phyloP scores from a whole-genome alignment of 1,140 invertebrate species.

The Galendromus occidentalis region DNA sequence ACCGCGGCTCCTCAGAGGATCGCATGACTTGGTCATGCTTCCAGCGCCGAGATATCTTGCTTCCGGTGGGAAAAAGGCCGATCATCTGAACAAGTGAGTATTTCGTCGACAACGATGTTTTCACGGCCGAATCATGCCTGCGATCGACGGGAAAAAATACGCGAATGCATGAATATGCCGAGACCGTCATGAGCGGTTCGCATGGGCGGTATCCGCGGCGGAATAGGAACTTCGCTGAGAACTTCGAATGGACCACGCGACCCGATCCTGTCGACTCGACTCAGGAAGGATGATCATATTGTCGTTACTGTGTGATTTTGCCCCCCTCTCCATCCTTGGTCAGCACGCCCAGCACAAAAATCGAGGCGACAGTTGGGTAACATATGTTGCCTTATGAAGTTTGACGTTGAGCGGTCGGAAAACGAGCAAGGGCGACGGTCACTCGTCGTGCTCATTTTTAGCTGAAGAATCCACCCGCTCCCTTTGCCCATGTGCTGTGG shows the following conservation, averaged over 20 bases:
- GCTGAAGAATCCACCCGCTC: background rate
- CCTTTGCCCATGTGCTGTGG: too few species aligned
- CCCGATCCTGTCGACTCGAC: background rate
- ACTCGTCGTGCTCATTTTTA: conserved; percentile 6
- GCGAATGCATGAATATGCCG: too few species aligned
- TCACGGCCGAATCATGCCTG: too few species aligned
- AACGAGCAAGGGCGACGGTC: background rate
- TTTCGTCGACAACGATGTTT: too few species aligned
- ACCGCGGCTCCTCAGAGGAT: too few species aligned
- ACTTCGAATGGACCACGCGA: background rate
- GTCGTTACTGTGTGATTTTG: background rate
- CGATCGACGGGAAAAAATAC: too few species aligned
- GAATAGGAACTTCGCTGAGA: background rate
- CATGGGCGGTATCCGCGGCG: background rate
- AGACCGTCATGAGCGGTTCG: too few species aligned
- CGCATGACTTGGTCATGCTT: too few species aligned
- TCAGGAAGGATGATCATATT: background rate
- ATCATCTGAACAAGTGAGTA: too few species aligned
- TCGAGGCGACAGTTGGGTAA: background rate
- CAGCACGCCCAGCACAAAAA: background rate
- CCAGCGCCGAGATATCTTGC: too few species aligned
- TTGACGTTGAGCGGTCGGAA: background rate
- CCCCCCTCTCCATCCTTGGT: background rate
- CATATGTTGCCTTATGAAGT: conserved; percentile 11
- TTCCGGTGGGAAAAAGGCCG: too few species aligned